Conservation (phyloP, 2,797 vertebrate genomes). For the Clarias platycephalus region DNA sequence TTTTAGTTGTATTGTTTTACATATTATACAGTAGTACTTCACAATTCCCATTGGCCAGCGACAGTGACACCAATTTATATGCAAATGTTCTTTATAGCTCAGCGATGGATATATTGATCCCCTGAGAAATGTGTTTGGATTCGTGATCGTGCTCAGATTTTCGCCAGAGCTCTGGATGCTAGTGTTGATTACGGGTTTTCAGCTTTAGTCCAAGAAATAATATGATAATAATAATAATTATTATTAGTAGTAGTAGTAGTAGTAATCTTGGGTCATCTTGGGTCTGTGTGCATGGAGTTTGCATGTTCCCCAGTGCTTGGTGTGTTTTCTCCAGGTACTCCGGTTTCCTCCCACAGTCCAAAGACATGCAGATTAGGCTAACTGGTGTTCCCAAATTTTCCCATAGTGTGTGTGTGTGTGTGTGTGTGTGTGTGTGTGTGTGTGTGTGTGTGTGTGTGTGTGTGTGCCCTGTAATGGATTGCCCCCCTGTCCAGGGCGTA, state of each 20-base stretch:
- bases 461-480: too few relatives aligned
- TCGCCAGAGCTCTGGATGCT: not conserved
- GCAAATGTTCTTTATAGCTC: constrained; percentile 1
- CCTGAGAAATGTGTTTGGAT: not conserved
- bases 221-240: too few relatives aligned
- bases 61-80: not conserved
- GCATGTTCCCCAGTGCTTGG: too few relatives aligned
- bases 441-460: not conserved
- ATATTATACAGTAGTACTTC: not conserved
- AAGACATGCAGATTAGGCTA: too few relatives aligned
- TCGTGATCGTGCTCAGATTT: not conserved
- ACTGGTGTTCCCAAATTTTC: too few relatives aligned
- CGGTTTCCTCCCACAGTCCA: too few relatives aligned
- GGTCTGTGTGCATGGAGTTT: too few relatives aligned
- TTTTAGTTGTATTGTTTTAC: not conserved
- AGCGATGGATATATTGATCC: not conserved
- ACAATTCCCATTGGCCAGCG: not conserved
- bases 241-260: too few relatives aligned
- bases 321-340: too few relatives aligned
- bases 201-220: not conserved
- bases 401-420: not conserved
- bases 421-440: not conserved
- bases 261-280: too few relatives aligned
- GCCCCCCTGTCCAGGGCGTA: too few relatives aligned
- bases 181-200: not conserved